Conservation (phyloP, 1,140 invertebrate genomes). For the Trachymyrmex cornetzi region DNA sequence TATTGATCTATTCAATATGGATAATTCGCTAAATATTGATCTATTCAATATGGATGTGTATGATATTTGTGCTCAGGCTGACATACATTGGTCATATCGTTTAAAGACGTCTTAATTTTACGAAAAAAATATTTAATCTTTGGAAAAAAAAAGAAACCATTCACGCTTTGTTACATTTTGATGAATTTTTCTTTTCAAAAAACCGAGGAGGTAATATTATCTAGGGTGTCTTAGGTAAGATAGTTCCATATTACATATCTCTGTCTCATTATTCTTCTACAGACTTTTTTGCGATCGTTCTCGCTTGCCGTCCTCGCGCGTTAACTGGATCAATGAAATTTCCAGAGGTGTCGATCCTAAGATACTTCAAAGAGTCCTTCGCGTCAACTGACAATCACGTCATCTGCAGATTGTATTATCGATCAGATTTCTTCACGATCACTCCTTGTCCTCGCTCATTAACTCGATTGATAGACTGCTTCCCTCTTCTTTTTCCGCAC, state of each 20-base stretch:
- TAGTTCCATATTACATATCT: neutral
- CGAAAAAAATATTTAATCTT: neutral
- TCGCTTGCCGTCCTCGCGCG: neutral
- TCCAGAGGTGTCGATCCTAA: neutral
- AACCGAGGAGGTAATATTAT: neutral
- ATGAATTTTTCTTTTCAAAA: slow-evolving; percentile 6
- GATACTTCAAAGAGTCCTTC: neutral
- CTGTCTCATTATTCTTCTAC: slow-evolving; percentile 10
- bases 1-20: too few relatives aligned
- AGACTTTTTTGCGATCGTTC: slow-evolving; percentile 16
- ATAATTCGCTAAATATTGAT: too few relatives aligned
- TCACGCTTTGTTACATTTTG: neutral
- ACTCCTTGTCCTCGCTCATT: slow-evolving; percentile 8
- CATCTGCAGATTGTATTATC: neutral
- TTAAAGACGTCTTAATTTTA: neutral
- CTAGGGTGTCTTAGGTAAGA: neutral
- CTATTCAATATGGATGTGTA: too few relatives aligned
- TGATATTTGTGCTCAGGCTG: too few relatives aligned
- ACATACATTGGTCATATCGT: too few relatives aligned
- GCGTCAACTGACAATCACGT: neutral
- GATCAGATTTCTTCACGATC: neutral
- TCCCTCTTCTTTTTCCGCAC: neutral
- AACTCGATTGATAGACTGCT: slow-evolving; percentile 25
- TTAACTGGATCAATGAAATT: slow-evolving; percentile 3
- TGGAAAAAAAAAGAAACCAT: neutral